Evolutionary conservation across 1,140 invertebrate species (phyloP), one percentile per base, ranked within the genome.

Genomic region (Drosophila pachea): DNA sequence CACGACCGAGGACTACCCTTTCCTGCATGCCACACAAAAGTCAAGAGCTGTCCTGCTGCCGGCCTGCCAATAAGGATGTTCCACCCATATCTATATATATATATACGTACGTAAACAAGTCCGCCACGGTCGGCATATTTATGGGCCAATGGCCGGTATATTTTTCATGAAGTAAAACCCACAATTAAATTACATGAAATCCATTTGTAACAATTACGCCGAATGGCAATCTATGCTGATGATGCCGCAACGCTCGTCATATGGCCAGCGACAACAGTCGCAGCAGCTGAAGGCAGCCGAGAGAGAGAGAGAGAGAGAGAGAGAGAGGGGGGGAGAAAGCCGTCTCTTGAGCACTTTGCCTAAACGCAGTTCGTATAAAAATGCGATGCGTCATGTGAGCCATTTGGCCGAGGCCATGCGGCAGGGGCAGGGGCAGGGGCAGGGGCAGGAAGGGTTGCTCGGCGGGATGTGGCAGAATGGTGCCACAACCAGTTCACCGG

Each of bases 151-250:
- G 72, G 64, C 62, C 55, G 76, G 81, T 81, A 76, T 86, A 86
- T 86, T 86, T 86, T 86, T 86, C 81, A 81, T 81, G 64, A 68
- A 71, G 71, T 86, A 77, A 86, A 86, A 86, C 81, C 81, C 65
- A 71, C 84, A 86, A 86, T 86, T 86, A 86, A 86, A 86, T 86
- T 86, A 86, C 81, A 73, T 81, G 62, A 81, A 86, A 86, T 86
- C 78, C 81, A 86, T 86, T 86, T 86, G 69, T 86, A 86, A 86
- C 76, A 86, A 86, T 86, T 86, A 86, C 81, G 73, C 69, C 60
- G 81, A 74, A 86, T 79, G 82, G 81, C 81, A 86, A 86, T 86
- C 81, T 86, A 86, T 81, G 81, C 81, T 86, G 81, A 86, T 86
- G 81, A 86, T 64, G 76, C 81, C 76, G 77, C 54, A 78, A 84